Evolutionary conservation across 2,797 vertebrate species (phyloP), one percentile per base, ranked within the genome.

Genomic region (Anolis apletophallus): DNA sequence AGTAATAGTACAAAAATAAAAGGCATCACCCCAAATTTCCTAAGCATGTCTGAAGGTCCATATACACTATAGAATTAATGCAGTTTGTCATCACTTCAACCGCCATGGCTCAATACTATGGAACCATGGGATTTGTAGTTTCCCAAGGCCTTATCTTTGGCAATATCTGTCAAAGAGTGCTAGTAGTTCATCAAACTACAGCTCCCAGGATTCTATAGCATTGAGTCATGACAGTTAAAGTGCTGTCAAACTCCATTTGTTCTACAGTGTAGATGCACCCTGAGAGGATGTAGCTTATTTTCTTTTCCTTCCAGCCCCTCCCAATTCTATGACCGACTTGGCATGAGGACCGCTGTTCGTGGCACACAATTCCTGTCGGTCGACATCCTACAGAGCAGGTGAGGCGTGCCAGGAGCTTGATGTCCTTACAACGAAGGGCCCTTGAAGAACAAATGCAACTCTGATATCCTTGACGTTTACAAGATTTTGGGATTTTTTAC

Each of bases 401-500:
- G 81, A 87, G 74, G 59, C 17, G 52, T 72, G 55, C 40, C 75
- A 54, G 14, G 50, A 61, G 55, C 23, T 23, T 32, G 10, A 72
- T 71, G 13, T n/a, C 50, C 26, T 16, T 32, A 34, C 52, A 54
- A 71, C n/a, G 34, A 80, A 80, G 71, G 50, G 74, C 61, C 16
- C 72, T 69, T 76, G 32, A 83, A 55, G 61, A 73, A 83, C 85
- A 81, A 75, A 75, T 68, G 19, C 29, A 68, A 82, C 85, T 64
- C 89, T 21, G 12, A 88, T 80, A 90, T 54, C 78, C 54, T 89
- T 74, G 79, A 23, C 75, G 17, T 46, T 71, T 83, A 76, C 61
- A 77, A 59, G 61, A 77, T 17, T 92, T 90, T 88, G 73, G 67
- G 81, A 89, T 83, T 57, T 26, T 73, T 2, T 84, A 23, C 79